These are phyloP conservation scores for Capitulum mitella DNA, from an alignment of 2,888 invertebrate genomes.

Conservation along the genomic window DNA sequence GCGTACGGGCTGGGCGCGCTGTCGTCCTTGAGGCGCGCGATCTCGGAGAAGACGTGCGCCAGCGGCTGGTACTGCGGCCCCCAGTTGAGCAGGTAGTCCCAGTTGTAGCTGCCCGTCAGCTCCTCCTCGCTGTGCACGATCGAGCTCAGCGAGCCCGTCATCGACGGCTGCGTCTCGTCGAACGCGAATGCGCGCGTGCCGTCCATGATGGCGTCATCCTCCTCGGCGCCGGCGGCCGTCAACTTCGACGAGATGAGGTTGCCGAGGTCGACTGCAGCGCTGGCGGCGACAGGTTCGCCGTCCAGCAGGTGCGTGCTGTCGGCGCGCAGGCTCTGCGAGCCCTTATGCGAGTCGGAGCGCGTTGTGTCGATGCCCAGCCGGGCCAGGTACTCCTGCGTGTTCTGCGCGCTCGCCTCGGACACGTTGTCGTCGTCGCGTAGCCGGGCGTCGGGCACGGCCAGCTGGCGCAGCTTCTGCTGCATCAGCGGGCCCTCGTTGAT, in stretches of 20 bases:
- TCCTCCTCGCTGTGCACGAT: slow-evolving; percentile 97
- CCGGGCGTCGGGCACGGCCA: slow-evolving; percentile 44
- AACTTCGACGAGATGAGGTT: slow-evolving; percentile 89
- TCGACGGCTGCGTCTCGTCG: slow-evolving; percentile 48
- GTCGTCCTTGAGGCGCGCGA: slow-evolving; percentile 90
- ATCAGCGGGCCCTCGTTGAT: slow-evolving; percentile 81
- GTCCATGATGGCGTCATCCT: slow-evolving; percentile 43
- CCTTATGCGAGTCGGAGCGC: slow-evolving; percentile 25
- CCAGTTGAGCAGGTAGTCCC: slow-evolving; percentile 96
- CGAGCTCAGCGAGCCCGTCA: slow-evolving; percentile 83
- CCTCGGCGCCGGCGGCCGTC: slow-evolving; percentile 64
- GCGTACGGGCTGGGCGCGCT: slow-evolving; percentile 60
- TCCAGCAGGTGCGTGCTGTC: slow-evolving; percentile 67
- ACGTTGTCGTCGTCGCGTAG: slow-evolving; percentile 56
- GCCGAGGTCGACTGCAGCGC: slow-evolving; percentile 65
- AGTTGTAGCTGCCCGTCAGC: slow-evolving; percentile 91
- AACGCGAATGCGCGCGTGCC: slow-evolving; percentile 38
- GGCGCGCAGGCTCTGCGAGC: slow-evolving; percentile 59
- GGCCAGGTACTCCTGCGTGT: slow-evolving; percentile 92
- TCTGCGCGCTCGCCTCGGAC: slow-evolving; percentile 84
- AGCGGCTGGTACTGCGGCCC: slow-evolving; percentile 94
- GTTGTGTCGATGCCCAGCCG: slow-evolving; percentile 76
- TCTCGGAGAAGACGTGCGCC: slow-evolving; percentile 95
- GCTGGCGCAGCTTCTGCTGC: slow-evolving; percentile 49
- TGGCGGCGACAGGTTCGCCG: slow-evolving; percentile 52